These are phyloP conservation scores for Circaetus cinerascens DNA, from an alignment of 2,113 vertebrate genomes.

Conservation along the genomic window DNA sequence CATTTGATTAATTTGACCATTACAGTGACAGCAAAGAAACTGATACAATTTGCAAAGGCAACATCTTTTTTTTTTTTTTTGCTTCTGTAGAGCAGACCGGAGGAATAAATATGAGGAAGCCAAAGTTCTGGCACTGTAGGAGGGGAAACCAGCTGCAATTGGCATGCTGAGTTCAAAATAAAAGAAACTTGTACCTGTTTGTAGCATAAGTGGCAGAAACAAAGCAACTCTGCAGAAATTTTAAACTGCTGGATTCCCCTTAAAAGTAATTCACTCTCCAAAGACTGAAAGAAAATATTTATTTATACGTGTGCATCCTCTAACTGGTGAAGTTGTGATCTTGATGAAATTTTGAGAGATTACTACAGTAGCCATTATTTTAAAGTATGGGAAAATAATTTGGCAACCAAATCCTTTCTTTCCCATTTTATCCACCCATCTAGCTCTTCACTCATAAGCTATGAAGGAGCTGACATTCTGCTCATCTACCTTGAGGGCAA, in stretches of 20 bases:
- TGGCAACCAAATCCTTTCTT: neutral
- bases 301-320: fast-evolving
- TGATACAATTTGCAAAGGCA: neutral
- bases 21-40: neutral
- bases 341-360: neutral
- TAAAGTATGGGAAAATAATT: neutral
- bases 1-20: neutral
- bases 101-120: neutral
- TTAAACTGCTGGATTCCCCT: neutral
- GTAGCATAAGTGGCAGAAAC: neutral
- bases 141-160: neutral
- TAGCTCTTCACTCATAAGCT: neutral
- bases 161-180: neutral
- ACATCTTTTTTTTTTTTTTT: neutral
- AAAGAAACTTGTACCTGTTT: neutral
- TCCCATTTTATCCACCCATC: neutral
- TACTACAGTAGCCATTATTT: neutral
- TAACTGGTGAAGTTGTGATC: neutral
- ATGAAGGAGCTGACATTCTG: neutral
- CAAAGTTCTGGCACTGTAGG: neutral
- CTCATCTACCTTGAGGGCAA: neutral
- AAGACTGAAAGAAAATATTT: neutral
- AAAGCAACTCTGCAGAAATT: neutral
- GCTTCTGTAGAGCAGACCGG: neutral
- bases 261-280: neutral